These are phyloP conservation scores for Corynorhinus townsendii DNA, from an alignment of 2,113 vertebrate species.

Conservation along the genomic window DNA sequence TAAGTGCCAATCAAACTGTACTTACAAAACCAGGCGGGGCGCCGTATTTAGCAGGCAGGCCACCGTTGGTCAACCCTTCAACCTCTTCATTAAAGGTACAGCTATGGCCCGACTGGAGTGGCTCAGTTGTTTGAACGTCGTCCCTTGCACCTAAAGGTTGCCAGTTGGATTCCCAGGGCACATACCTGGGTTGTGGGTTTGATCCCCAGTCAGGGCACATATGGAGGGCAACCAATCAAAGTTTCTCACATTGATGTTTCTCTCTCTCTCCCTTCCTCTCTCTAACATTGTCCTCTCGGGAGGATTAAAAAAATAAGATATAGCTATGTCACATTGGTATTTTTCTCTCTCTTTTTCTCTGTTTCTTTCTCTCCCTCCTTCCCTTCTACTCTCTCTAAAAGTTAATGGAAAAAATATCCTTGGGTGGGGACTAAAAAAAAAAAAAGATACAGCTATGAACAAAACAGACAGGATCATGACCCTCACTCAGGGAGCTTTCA, in stretches of 20 bases:
- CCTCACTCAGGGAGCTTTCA: background rate
- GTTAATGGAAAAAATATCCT: no score
- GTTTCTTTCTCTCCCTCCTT: no score
- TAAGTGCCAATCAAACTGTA: background rate
- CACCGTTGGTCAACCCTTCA: background rate
- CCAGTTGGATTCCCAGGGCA: background rate
- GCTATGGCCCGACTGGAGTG: background rate
- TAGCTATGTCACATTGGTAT: no score
- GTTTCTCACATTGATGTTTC: background rate
- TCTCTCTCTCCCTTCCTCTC: no score
- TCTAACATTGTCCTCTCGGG: no score
- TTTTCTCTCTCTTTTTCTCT: no score
- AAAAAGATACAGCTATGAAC: background rate
- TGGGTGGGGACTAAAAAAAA: background rate
- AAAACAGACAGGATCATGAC: background rate
- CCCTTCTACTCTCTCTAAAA: no score
- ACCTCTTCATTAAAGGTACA: background rate
- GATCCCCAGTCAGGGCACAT: no score
- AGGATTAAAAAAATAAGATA: no score
- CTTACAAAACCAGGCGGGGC: background rate
- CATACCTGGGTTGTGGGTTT: no score
- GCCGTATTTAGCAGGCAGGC: background rate
- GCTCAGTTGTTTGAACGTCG: no score
- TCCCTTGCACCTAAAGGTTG: background rate
- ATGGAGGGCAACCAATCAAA: background rate